Base-by-base conservation (phyloP, 2,797 vertebrate species). In the Macroramphosus scolopax region DNA sequence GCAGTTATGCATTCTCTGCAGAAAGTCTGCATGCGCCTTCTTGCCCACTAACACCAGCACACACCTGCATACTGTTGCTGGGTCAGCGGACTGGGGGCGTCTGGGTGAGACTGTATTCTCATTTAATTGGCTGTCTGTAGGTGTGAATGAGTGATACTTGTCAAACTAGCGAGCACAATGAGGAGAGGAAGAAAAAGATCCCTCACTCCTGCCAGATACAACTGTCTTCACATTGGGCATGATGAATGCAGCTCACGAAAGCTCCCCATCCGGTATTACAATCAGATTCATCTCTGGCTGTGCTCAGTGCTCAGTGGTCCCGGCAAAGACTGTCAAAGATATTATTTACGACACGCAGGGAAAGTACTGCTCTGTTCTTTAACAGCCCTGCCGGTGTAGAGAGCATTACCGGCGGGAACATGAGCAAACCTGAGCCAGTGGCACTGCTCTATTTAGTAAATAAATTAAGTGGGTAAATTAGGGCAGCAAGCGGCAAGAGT, bases 401-500 rank as follows among this genome's bases (percentile, higher is more conserved):
- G 54, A 75, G 49, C 13, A 42, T 64, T 71, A 63, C 62, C 53
- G 33, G 61, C 53, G 31, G 61, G 77, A 83, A 74, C 58, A 42
- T 4, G 67, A 77, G 67, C 33, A 4, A 30, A 67, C 58, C 50
- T 11, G 48, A 73, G 70, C 62, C 74, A 59, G 50, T 49, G 68
- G 33, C 55, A 50, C 63, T 59, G 68, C 68, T 75, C 65, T 71
- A 64, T 63, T 80, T 60, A 78, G 79, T 86, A 83, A 86, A 87
- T 88, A 87, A 88, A 88, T 88, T 72, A 84, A 80, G 75, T 60
- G 65, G 72, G 68, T 82, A 85, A 87, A 84, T 69, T 75, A 83
- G 75, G 75, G 73, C 49, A 14, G 68, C 45, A 28, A 48, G 63
- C 31, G n/a, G 29, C 56, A 62, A 51, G 68, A 80, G 68, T 61